These are phyloP conservation scores for Lypha dubia DNA, from an alignment of 2,888 invertebrate genomes.

Conservation along the genomic window DNA sequence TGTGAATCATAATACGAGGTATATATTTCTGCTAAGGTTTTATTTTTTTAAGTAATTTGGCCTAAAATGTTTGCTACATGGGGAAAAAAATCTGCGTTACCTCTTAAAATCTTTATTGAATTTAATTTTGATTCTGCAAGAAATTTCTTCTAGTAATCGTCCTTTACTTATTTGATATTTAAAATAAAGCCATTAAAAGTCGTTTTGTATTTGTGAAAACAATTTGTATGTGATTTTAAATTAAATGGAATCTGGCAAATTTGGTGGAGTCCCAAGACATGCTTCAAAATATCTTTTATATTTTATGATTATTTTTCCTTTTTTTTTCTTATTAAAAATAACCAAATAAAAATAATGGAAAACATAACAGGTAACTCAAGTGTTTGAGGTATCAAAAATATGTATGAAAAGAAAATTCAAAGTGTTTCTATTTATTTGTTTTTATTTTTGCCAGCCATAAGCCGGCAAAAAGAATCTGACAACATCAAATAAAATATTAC, in stretches of 20 bases:
- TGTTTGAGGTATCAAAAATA: slow-evolving; percentile 41
- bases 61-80: no score
- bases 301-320: slow-evolving; percentile 8
- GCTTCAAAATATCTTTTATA: neutral
- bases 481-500: slow-evolving; percentile 18
- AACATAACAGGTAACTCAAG: slow-evolving; percentile 56
- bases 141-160: neutral
- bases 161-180: neutral
- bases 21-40: no score
- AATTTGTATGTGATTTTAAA: slow-evolving; percentile 33
- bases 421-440: slow-evolving; percentile 41
- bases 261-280: slow-evolving; percentile 46
- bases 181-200: neutral
- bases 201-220: neutral
- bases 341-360: slow-evolving; percentile 29
- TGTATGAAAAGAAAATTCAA: slow-evolving; percentile 49
- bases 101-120: no score
- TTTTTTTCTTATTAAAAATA: slow-evolving; percentile 23
- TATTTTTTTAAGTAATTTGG: no score
- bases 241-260: slow-evolving; percentile 42
- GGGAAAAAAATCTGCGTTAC: no score
- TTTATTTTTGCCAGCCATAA: slow-evolving; percentile 26
- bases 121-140: neutral
- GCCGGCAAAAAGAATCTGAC: slow-evolving; percentile 62
- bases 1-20: no score